Base-by-base conservation (phyloP, 2,888 invertebrate species). In the Tinea semifulvella region DNA sequence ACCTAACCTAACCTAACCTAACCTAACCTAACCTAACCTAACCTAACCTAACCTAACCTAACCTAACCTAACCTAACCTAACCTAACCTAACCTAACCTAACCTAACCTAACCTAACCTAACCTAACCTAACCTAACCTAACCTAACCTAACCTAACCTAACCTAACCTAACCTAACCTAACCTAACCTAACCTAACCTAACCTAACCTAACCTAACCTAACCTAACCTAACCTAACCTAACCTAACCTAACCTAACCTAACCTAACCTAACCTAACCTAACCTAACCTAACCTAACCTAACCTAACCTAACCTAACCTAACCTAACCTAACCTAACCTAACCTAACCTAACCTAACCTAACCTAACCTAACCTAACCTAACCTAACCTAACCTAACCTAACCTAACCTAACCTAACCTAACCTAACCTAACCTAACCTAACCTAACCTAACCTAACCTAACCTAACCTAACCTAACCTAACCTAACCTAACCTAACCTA, bases 1-100 rank as follows among this genome's bases (percentile, higher is more conserved):
- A 36, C 36, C 36, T 36, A 36, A 36, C 36, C 36, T 36, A 36
- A 36, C 36, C 36, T 36, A 36, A 36, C 36, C 36, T 36, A 36
- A 36, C 17, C 28, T 28, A 28, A 28, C 28, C 28, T 28, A 28
- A 36, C 36, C 36, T 36, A 36, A 36, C 36, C 36, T 36, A 36
- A 36, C 36, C 36, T 36, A 36, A 36, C 36, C 36, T 36, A 36
- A 36, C 36, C 36, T 36, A 36, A 36, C 36, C 36, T 36, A 36
- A 36, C 36, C 36, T 36, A 36, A 36, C 36, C 36, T 36, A 36
- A 36, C 36, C 36, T 36, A 36, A 36, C 36, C 36, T 36, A 36
- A 36, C 36, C 36, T 36, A 36, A 36, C 36, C 31, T 36, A 36
- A 36, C 36, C 36, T 36, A 36, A 36, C 36, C 36, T 36, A 36